Evolutionary conservation across 37 sponge, comb jelly and placozoan species (phyloP).

Genomic region (Haliclona indistincta): DNA sequence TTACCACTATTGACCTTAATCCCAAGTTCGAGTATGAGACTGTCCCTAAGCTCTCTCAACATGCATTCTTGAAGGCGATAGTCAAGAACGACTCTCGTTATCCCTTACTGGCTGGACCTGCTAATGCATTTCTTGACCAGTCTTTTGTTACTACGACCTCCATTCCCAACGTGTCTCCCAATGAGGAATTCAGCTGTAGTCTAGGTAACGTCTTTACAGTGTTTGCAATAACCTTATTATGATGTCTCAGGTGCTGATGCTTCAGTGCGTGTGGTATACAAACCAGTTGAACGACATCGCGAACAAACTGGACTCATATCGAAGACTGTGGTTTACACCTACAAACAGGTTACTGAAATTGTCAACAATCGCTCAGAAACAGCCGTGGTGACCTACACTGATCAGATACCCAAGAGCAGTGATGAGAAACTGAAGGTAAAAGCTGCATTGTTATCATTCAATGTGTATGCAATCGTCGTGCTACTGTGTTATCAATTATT

Average conservation of each 20-base stretch:
- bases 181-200: conserved; percentile 69
- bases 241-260: conserved; percentile 51
- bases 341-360: conserved; percentile 83
- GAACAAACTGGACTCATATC: conserved; percentile 72
- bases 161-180: conserved; percentile 44
- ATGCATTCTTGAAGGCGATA: conserved; percentile 76
- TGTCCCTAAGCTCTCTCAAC: conserved; percentile 72
- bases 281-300: conserved; percentile 58
- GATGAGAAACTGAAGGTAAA: conserved; percentile 90
- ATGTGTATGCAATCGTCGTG: background rate
- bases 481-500: background rate
- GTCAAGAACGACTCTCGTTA: conserved; percentile 63
- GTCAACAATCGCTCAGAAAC: conserved; percentile 65
- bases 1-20: conserved; percentile 58
- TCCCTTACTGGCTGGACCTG: conserved; percentile 65
- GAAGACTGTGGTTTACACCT: conserved; percentile 54
- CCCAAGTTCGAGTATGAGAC: conserved; percentile 78
- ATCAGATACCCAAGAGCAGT: conserved; percentile 78
- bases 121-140: conserved; percentile 77
- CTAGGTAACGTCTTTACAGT: conserved; percentile 28
- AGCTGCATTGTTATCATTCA: background rate
- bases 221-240: background rate
- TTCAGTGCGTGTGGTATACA: conserved; percentile 72
- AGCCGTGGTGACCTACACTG: conserved; percentile 60
- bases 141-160: conserved; percentile 67